A percentile compares a stretch with the other conserved stretches of the same genome.
Evolutionary conservation across 2,888 invertebrate species (phyloP).

Genomic region (Dolomedes plantarius): DNA sequence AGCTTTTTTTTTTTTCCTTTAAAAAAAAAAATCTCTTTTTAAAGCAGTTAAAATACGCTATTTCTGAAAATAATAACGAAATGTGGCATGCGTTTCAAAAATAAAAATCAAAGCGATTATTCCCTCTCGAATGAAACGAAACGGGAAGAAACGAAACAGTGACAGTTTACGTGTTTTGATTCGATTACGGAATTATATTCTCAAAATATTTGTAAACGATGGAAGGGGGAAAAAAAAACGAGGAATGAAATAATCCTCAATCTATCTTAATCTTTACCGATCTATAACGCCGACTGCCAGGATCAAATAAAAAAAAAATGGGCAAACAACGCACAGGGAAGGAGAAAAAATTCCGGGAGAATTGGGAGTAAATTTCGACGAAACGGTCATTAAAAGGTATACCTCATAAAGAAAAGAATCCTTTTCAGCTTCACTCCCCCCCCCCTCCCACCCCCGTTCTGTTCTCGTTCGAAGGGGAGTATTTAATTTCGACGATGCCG

Average conservation of each 20-base stretch:
- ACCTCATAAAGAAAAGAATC: slow-evolving; percentile 25
- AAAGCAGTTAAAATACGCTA: not conserved
- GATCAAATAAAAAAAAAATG: not conserved
- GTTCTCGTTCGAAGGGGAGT: slow-evolving; percentile 43
- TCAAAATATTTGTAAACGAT: not conserved
- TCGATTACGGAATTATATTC: not conserved
- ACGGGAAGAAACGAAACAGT: not conserved
- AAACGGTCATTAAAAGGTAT: slow-evolving; percentile 55
- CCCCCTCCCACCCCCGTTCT: too few species aligned
- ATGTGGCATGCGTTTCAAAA: not conserved
- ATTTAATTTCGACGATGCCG: slow-evolving; percentile 55
- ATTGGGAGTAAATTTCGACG: slow-evolving; percentile 37
- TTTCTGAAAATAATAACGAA: not conserved
- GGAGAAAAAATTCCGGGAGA: not conserved
- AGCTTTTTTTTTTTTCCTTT: too few species aligned
- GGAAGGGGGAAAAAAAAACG: not conserved
- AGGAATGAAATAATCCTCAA: not conserved
- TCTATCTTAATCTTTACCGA: not conserved
- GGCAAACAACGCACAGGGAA: not conserved
- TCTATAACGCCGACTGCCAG: not conserved
- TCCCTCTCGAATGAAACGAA: not conserved
- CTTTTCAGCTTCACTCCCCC: slow-evolving; percentile 20
- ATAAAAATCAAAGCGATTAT: not conserved
- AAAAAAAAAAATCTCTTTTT: too few species aligned
- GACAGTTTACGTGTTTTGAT: not conserved